A percentile compares a stretch with the other conserved stretches of the same genome.
These are phyloP conservation scores for Macropus fuliginosus DNA, from an alignment of 2,797 vertebrate genomes.

Conservation along the genomic window DNA sequence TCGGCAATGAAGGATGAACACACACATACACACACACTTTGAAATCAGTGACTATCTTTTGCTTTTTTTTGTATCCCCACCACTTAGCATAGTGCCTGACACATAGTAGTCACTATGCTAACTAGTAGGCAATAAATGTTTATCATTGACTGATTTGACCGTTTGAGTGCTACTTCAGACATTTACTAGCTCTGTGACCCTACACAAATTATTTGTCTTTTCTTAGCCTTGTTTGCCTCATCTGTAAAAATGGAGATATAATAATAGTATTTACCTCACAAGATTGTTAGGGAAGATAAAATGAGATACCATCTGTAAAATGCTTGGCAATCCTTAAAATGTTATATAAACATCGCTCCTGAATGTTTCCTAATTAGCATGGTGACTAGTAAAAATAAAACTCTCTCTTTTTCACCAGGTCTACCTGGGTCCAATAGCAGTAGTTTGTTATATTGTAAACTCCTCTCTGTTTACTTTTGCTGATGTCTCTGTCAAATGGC, in stretches of 20 bases:
- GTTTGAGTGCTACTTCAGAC: background rate
- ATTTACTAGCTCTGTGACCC: background rate
- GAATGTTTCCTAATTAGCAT: background rate
- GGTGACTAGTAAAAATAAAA: background rate
- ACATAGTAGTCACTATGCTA: background rate
- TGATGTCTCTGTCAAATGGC: background rate
- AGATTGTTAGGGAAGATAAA: background rate
- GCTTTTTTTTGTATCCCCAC: background rate
- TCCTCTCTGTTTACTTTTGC: background rate
- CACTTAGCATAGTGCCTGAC: background rate
- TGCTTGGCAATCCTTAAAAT: background rate
- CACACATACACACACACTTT: too few relatives aligned
- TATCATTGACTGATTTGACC: background rate
- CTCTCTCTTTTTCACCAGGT: fast-evolving
- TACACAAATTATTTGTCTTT: slow-evolving; percentile 25
- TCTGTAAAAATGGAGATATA: slow-evolving; percentile 2
- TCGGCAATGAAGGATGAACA: too few relatives aligned
- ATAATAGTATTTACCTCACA: background rate
- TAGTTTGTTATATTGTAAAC: background rate
- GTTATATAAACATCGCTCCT: background rate
- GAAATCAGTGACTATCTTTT: background rate
- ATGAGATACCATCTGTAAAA: background rate
- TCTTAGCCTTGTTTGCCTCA: background rate
- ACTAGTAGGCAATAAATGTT: background rate
- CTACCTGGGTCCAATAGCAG: background rate